Percentiles rank a stretch among this genome's conserved stretches.
Evolutionary conservation across 2,113 vertebrate genomes (phyloP).

Genomic region (Neodon shergylaensis): DNA sequence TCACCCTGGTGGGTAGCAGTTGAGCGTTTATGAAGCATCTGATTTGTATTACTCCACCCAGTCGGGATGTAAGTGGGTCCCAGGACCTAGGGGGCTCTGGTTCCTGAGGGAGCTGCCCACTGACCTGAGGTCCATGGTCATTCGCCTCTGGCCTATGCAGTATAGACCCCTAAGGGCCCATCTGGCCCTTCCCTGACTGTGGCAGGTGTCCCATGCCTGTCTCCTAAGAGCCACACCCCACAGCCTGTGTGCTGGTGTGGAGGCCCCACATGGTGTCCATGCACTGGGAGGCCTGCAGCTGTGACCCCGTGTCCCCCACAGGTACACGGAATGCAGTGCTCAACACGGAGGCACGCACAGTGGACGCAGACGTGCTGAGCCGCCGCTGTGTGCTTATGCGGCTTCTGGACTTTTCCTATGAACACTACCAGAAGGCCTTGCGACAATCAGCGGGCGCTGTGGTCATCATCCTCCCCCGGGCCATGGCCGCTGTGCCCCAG

Average conservation of each 20-base stretch:
- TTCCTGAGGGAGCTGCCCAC: neutral
- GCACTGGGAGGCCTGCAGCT: neutral
- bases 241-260: neutral
- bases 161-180: neutral
- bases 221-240: neutral
- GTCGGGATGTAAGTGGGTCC: too few relatives aligned
- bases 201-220: neutral
- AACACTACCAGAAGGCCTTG: slow-evolving; percentile 96
- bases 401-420: slow-evolving; percentile 95
- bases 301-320: slow-evolving; percentile 60
- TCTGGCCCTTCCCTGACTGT: neutral
- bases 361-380: slow-evolving; percentile 96
- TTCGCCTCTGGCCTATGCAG: neutral
- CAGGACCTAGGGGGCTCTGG: neutral
- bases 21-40: neutral
- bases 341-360: slow-evolving; percentile 96
- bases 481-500: slow-evolving; percentile 96
- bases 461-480: slow-evolving; percentile 95
- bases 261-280: neutral
- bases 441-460: slow-evolving; percentile 96
- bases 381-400: slow-evolving; percentile 98
- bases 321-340: slow-evolving; percentile 96
- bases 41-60: neutral
- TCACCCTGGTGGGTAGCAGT: too few relatives aligned
- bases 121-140: too few relatives aligned